Percentiles rank a stretch among this genome's conserved stretches.
These are phyloP conservation scores for Onychostoma macrolepis DNA, from an alignment of 2,113 vertebrate species.

Conservation along the genomic window DNA sequence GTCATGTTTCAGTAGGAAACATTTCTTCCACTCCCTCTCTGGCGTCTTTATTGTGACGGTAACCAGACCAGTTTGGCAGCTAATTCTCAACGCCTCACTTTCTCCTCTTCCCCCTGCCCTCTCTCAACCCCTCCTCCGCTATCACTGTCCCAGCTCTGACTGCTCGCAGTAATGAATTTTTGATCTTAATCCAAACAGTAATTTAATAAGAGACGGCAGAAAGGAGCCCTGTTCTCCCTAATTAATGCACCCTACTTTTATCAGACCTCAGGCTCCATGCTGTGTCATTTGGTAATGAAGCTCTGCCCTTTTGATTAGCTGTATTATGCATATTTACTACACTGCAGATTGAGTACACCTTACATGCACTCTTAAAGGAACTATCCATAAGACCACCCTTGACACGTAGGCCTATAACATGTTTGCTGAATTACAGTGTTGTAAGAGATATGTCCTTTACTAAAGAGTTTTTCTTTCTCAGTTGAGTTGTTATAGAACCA, in stretches of 20 bases:
- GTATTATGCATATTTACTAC: slow-evolving; percentile 59
- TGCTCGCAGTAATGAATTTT: slow-evolving; percentile 68
- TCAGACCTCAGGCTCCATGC: slow-evolving; percentile 53
- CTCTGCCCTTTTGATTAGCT: slow-evolving; percentile 62
- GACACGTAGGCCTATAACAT: not conserved
- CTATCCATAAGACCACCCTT: slow-evolving; percentile 15
- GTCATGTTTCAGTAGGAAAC: slow-evolving; percentile 38
- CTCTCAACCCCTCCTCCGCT: slow-evolving; percentile 35
- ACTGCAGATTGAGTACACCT: slow-evolving; percentile 47
- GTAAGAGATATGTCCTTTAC: not conserved
- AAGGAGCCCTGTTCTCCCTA: slow-evolving; percentile 62
- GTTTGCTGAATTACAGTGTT: slow-evolving; percentile 1
- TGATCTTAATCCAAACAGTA: slow-evolving; percentile 74
- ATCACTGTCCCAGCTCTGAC: slow-evolving; percentile 61
- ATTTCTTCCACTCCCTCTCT: slow-evolving; percentile 23
- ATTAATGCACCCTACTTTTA: slow-evolving; percentile 66
- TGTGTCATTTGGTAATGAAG: slow-evolving; percentile 52
- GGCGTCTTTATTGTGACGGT: slow-evolving; percentile 44
- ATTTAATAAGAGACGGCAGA: slow-evolving; percentile 68
- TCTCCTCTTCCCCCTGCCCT: slow-evolving; percentile 18
- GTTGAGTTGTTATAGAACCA: not conserved
- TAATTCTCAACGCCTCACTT: not conserved
- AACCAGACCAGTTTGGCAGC: slow-evolving; percentile 57
- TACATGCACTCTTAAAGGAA: slow-evolving; percentile 40
- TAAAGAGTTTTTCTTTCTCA: not conserved